Evolutionary conservation across 2,113 vertebrate genomes (phyloP).

Genomic region (Protomyctophum bolini): DNA sequence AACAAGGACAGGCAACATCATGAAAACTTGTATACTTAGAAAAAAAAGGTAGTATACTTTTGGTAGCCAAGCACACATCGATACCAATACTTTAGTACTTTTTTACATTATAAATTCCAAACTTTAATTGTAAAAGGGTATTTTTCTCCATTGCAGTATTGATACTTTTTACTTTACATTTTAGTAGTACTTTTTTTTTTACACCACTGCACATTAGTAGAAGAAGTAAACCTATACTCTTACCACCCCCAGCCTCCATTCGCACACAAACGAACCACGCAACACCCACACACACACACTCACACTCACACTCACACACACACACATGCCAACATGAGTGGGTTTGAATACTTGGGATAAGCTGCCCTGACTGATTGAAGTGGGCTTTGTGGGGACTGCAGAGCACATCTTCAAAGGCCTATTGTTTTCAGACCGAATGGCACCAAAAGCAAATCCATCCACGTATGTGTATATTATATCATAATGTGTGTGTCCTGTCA

Average conservation of each 20-base stretch:
- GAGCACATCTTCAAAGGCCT: constrained; percentile 58
- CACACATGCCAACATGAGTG: constrained; percentile 45
- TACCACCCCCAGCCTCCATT: constrained; percentile 5
- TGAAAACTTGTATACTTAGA: too few relatives aligned
- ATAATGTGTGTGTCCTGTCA: too few relatives aligned
- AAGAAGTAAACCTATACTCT: constrained; percentile 14
- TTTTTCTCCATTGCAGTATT: too few relatives aligned
- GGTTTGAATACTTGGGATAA: constrained; percentile 51
- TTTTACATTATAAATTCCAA: too few relatives aligned
- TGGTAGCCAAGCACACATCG: too few relatives aligned
- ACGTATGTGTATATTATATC: too few relatives aligned
- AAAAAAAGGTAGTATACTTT: too few relatives aligned
- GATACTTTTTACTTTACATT: too few relatives aligned
- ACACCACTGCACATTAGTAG: not conserved
- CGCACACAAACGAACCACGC: not conserved
- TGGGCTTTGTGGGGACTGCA: constrained; percentile 41
- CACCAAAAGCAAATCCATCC: constrained; percentile 47
- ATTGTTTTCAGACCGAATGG: constrained; percentile 49
- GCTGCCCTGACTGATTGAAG: constrained; percentile 57
- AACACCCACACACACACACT: constrained; percentile 8
- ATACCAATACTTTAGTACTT: too few relatives aligned
- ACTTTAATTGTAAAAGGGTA: too few relatives aligned
- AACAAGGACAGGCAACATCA: too few relatives aligned
- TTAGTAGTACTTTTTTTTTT: too few relatives aligned
- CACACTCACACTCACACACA: not conserved